Conservation (phyloP, 2,888 invertebrate species). For the Drosophila cognata region DNA sequence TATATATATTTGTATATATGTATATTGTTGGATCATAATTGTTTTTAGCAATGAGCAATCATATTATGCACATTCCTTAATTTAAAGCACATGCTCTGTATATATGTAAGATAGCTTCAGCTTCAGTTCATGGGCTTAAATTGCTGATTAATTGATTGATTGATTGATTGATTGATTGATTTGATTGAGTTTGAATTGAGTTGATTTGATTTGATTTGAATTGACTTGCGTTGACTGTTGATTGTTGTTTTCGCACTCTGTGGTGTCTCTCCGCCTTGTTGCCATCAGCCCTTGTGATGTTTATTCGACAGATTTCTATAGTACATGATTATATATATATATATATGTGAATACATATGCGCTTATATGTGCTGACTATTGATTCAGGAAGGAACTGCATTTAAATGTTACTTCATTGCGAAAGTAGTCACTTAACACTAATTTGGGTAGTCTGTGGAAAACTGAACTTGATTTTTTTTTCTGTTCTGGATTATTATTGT, state of each 20-base stretch:
- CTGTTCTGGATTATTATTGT: no score
- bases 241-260: conserved; percentile 28
- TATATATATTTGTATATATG: background rate
- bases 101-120: conserved; percentile 16
- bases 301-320: background rate
- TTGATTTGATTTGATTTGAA: conserved; percentile 38
- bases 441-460: background rate
- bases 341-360: background rate
- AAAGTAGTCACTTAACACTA: background rate
- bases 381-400: background rate
- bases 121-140: conserved; percentile 18
- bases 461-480: background rate
- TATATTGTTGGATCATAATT: background rate
- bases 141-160: conserved; percentile 34
- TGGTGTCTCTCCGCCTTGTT: background rate
- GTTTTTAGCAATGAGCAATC: background rate
- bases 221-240: conserved; percentile 36
- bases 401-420: background rate
- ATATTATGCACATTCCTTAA: background rate
- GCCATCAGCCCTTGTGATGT: conserved; percentile 8
- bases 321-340: background rate
- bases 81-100: background rate
- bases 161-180: conserved; percentile 14
- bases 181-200: background rate
- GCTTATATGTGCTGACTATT: background rate